A percentile compares a stretch with the other conserved stretches of the same genome.
Evolutionary conservation across 2,888 invertebrate species (phyloP).

Genomic region (Blastobasis lacticolella): DNA sequence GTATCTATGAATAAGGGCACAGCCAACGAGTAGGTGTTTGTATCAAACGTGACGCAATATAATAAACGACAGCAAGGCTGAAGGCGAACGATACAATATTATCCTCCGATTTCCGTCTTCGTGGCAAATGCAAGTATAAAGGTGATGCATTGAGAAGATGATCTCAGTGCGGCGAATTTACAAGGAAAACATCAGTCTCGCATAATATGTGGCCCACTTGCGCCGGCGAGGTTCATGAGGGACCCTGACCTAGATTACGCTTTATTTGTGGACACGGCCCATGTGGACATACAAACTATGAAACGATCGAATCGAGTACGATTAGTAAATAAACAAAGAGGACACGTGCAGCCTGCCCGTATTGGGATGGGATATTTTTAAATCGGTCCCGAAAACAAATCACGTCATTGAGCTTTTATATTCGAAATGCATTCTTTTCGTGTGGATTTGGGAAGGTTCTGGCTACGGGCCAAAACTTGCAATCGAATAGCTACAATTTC

Average conservation of each 20-base stretch:
- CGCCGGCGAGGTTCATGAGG: constrained; percentile 39
- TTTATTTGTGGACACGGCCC: constrained; percentile 51
- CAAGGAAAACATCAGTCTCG: constrained; percentile 1
- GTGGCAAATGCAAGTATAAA: not conserved
- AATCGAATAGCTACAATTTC: no score
- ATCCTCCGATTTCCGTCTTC: no score
- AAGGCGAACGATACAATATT: no score
- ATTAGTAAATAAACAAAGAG: no score
- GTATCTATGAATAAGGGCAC: constrained; percentile 4
- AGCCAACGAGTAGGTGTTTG: not conserved
- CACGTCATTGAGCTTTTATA: no score
- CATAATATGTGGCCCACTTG: not conserved
- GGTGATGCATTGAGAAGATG: not conserved
- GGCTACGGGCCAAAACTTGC: not conserved
- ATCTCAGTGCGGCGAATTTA: not conserved
- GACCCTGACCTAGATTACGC: constrained; percentile 61
- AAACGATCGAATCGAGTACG: constrained; percentile 1
- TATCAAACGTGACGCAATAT: no score
- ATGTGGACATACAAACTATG: constrained; percentile 21
- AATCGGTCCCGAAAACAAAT: no score
- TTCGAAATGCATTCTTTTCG: not conserved
- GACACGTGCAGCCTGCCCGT: no score
- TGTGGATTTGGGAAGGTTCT: not conserved
- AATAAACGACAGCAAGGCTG: no score
- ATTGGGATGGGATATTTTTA: no score